Percentiles rank a stretch among this genome's conserved stretches.
phyloP scores from a whole-genome alignment of 2,888 invertebrate genomes.

The Dioctria rufipes region DNA sequence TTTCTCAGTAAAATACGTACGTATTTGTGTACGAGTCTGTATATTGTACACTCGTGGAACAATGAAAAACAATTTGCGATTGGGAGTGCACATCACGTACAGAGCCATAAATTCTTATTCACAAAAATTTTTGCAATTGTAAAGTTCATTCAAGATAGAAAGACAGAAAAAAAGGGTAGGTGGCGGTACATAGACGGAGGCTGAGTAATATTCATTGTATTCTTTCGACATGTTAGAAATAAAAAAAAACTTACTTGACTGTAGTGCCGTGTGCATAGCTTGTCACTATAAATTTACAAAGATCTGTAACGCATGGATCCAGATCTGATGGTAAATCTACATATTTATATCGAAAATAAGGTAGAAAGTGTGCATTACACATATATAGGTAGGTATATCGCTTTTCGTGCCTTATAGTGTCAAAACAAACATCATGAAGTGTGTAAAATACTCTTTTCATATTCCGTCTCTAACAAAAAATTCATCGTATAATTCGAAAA shows the following conservation, averaged over 20 bases:
- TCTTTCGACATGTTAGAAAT: not conserved
- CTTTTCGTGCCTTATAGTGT: too few relatives aligned
- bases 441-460: too few relatives aligned
- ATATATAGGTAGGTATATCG: too few relatives aligned
- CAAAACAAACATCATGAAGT: too few relatives aligned
- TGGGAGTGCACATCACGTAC: slow-evolving; percentile 42
- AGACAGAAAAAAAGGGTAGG: not conserved
- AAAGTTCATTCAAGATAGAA: slow-evolving; percentile 6
- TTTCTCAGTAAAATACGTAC: slow-evolving; percentile 2
- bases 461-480: too few relatives aligned
- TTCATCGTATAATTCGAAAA: too few relatives aligned
- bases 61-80: slow-evolving; percentile 50
- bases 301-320: not conserved
- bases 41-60: not conserved
- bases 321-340: not conserved
- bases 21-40: not conserved
- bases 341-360: not conserved
- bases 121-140: slow-evolving; percentile 30
- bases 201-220: not conserved
- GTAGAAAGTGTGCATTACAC: too few relatives aligned
- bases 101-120: slow-evolving; percentile 45
- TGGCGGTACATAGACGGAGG: not conserved
- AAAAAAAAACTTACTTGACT: not conserved
- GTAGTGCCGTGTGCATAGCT: slow-evolving; percentile 1
- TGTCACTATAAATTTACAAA: slow-evolving; percentile 35